Conservation (phyloP, 1,140 invertebrate species). For the Oedothorax gibbosus region DNA sequence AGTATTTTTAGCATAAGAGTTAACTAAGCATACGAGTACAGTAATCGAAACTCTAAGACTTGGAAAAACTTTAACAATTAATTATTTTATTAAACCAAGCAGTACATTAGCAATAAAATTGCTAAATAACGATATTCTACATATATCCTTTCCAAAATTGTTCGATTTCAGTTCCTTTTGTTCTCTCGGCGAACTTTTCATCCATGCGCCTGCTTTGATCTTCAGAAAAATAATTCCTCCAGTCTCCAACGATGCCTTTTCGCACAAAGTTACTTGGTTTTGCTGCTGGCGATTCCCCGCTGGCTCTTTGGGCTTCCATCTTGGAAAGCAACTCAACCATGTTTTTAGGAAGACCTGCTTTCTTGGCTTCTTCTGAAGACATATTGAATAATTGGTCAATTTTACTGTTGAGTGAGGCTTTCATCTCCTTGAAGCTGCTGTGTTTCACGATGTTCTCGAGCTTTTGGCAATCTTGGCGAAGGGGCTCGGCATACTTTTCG, state of each 20-base stretch:
- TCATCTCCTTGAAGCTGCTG: conserved; percentile 53
- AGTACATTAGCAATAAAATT: no score
- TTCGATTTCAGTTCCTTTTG: conserved; percentile 12
- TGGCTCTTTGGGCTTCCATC: background rate
- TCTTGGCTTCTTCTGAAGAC: background rate
- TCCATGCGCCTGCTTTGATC: conserved; percentile 68
- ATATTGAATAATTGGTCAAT: conserved; percentile 21
- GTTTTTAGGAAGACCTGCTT: background rate
- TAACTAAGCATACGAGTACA: no score
- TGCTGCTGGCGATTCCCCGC: background rate
- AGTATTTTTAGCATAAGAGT: no score
- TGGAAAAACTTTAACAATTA: no score
- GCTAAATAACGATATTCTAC: background rate
- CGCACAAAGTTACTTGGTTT: background rate
- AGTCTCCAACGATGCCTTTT: conserved; percentile 69
- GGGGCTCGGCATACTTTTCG: background rate
- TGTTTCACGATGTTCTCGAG: conserved; percentile 25
- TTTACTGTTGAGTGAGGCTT: background rate
- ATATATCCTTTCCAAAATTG: conserved; percentile 15
- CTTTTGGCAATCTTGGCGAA: conserved; percentile 4
- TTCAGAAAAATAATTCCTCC: conserved; percentile 70
- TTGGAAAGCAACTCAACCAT: background rate
- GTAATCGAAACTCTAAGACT: no score
- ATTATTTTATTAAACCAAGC: no score
- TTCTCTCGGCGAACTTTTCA: conserved; percentile 46